A percentile compares a stretch with the other conserved stretches of the same genome.
Conservation (phyloP, 1,140 invertebrate species). For the Protaetia brevitarsis region DNA sequence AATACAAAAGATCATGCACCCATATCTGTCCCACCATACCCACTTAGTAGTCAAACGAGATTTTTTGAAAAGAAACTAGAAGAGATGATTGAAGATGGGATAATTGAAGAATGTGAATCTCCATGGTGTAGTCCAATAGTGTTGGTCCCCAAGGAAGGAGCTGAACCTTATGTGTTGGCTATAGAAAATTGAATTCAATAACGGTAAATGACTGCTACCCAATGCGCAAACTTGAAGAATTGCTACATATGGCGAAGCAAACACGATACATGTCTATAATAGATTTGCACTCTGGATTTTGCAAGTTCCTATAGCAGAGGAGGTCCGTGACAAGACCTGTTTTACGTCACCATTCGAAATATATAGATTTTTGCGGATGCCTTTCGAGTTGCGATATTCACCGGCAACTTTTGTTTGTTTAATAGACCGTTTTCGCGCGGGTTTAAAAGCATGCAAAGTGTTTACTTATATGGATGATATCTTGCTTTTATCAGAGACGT, state of each 20-base stretch:
- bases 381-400: slow-evolving; percentile 47
- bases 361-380: slow-evolving; percentile 47
- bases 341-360: slow-evolving; percentile 47
- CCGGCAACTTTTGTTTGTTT: no score
- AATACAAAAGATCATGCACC: no score
- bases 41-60: no score
- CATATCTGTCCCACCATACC: no score
- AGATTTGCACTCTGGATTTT: not conserved
- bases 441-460: slow-evolving; percentile 32
- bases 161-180: no score
- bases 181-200: no score
- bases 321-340: slow-evolving; percentile 44
- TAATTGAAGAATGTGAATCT: no score
- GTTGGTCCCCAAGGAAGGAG: no score
- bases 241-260: not conserved
- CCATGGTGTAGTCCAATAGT: no score
- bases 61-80: not conserved
- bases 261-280: not conserved
- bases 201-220: not conserved
- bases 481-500: no score
- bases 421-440: no score
- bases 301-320: slow-evolving; percentile 5
- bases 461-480: slow-evolving; percentile 47
- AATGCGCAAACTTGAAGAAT: not conserved
- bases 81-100: not conserved